A percentile compares a stretch with the other conserved stretches of the same genome.
Evolutionary conservation across 2,797 vertebrate genomes (phyloP).

Genomic region (Molossus molossus): DNA sequence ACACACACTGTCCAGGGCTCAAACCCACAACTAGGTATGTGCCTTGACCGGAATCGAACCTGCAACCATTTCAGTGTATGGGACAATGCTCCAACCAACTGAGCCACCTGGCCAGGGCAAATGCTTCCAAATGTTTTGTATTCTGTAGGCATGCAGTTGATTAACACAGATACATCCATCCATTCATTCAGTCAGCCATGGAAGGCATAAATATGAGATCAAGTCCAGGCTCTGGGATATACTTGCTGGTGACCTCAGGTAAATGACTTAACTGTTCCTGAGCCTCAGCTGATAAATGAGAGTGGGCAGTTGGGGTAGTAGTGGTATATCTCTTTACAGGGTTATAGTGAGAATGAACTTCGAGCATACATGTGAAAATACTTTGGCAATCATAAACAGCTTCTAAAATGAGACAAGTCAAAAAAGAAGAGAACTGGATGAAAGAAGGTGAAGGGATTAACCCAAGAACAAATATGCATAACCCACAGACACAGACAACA

Average conservation of each 20-base stretch:
- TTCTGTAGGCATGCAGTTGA: not conserved
- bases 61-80: not conserved
- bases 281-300: not conserved
- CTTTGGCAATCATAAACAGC: not conserved
- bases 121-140: slow-evolving; percentile 20
- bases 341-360: not conserved
- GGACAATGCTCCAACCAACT: not conserved
- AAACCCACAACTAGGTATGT: not conserved
- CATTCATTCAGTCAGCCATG: not conserved
- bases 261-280: not conserved
- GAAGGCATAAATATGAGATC: not conserved
- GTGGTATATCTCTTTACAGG: not conserved
- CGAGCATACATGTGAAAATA: not conserved
- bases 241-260: not conserved
- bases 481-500: not conserved
- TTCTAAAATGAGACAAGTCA: not conserved
- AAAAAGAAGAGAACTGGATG: not conserved
- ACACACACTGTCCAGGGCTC: not conserved
- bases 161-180: not conserved
- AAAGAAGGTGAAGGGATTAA: not conserved
- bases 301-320: not conserved
- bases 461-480: not conserved
- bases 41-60: not conserved
- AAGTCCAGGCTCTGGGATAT: not conserved
- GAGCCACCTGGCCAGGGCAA: not conserved